Evolutionary conservation across 2,888 invertebrate species (phyloP), one percentile per base, ranked within the genome.

Genomic region (Drosophila setosimentum): DNA sequence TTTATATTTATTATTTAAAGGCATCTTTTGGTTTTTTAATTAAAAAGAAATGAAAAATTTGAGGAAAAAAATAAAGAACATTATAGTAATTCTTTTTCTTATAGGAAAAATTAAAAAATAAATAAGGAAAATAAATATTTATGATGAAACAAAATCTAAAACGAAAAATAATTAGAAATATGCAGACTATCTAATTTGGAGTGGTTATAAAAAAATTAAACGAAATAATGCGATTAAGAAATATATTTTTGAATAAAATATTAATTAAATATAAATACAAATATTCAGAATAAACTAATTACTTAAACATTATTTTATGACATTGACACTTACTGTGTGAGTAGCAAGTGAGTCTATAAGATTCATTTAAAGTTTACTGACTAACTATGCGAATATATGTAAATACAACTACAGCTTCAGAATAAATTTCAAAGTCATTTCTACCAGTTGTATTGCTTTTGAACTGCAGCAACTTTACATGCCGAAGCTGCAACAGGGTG

Each of bases 401-500:
- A 45, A 18, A 60, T 40, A 62, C 58, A 68, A n/a, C 54, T 27
- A 11, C 29, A 54, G 24, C n/a, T 68, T 18, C 30, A 42, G 32
- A 60, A 69, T 21, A 54, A 32, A 40, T 70, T 55, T 64, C 42
- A 50, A 45, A 55, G 42, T 33, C 45, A 61, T 63, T 78, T 51
- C 40, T 61, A 18, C 59, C 32, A 55, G 13, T 40, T 48, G 27
- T 42, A 30, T 58, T 35, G 48, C 57, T 32, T 16, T 49, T 1
- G 21, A 67, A 27, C 50, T 42, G 35, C 49, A 16, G 49, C 48
- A 71, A 73, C 78, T 70, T 73, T 72, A 69, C 59, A 53, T 70
- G 54, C 59, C 45, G 40, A 30, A 66, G 50, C 57, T 45, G 37
- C 30, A 7, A 18, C n/a, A 37, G 33, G 62, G 13, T 40, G 40